Conservation (phyloP, 2,888 invertebrate genomes). For the Eumacrocentrus americanus region DNA sequence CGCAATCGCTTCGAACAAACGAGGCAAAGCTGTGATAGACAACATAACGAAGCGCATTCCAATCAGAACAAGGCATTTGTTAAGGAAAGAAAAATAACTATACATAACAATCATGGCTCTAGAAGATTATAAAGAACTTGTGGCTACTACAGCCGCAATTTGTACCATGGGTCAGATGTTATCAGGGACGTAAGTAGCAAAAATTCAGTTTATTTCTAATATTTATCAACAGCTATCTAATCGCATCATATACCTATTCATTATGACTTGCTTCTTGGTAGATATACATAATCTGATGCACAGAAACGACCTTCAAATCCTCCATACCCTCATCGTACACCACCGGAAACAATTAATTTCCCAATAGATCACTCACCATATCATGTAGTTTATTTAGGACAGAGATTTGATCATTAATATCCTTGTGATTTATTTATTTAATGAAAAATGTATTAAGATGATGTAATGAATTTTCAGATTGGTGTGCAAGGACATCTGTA, state of each 20-base stretch:
- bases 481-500: conserved; percentile 76
- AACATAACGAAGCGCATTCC: too few relatives aligned
- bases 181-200: conserved; percentile 69
- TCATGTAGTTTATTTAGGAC: not conserved
- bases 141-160: conserved; percentile 73
- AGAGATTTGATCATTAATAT: not conserved
- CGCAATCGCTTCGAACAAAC: not conserved
- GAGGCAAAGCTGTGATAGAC: not conserved
- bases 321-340: not conserved
- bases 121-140: conserved; percentile 72
- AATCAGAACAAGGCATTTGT: too few relatives aligned
- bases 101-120: conserved; percentile 59
- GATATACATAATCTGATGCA: too few relatives aligned
- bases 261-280: too few relatives aligned
- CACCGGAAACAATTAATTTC: not conserved
- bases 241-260: too few relatives aligned
- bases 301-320: conserved; percentile 7
- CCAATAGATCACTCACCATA: not conserved
- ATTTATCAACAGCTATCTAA: not conserved
- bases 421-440: not conserved
- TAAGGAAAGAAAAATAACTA: not conserved
- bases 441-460: conserved; percentile 11
- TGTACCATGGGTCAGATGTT: conserved; percentile 84
- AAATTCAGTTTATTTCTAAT: conserved; percentile 13
- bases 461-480: conserved; percentile 22